phyloP scores from a whole-genome alignment of 2,888 invertebrate genomes.

The Lepidocyrtinus sp. region DNA sequence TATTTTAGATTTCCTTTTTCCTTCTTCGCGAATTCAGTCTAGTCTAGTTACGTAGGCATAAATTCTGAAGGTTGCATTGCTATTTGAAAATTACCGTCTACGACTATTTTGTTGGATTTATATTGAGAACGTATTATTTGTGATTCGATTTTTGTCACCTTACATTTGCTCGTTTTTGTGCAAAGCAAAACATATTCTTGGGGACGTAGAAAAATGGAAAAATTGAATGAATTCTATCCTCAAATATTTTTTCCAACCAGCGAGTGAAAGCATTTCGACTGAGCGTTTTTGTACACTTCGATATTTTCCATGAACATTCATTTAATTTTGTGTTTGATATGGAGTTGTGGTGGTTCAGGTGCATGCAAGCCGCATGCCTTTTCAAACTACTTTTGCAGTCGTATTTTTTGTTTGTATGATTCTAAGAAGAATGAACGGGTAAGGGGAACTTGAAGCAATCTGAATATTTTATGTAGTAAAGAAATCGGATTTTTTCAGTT shows the following conservation, averaged over 20 bases:
- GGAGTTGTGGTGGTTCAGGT: slow-evolving; percentile 23
- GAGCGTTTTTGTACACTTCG: background rate
- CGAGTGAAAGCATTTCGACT: background rate
- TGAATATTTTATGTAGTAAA: slow-evolving; percentile 58
- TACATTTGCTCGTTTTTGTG: slow-evolving; percentile 40
- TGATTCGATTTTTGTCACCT: background rate
- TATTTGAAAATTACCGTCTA: too few species aligned
- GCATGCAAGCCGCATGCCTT: slow-evolving; percentile 6
- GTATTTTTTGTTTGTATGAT: background rate
- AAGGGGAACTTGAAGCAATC: slow-evolving; percentile 40
- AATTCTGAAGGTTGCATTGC: too few species aligned
- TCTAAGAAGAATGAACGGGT: background rate
- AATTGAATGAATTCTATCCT: background rate
- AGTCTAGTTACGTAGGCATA: too few species aligned
- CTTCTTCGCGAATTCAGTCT: too few species aligned
- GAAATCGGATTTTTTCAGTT: slow-evolving; percentile 57
- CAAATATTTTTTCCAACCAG: too few species aligned
- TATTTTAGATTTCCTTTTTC: too few species aligned
- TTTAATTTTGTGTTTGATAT: background rate
- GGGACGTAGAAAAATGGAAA: slow-evolving; percentile 31
- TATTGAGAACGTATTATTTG: too few species aligned
- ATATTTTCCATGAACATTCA: slow-evolving; percentile 6
- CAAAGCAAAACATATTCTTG: too few species aligned
- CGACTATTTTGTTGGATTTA: too few species aligned
- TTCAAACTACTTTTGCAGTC: background rate